Conservation (phyloP, 1,140 invertebrate species). For the Drosophila cardini region DNA sequence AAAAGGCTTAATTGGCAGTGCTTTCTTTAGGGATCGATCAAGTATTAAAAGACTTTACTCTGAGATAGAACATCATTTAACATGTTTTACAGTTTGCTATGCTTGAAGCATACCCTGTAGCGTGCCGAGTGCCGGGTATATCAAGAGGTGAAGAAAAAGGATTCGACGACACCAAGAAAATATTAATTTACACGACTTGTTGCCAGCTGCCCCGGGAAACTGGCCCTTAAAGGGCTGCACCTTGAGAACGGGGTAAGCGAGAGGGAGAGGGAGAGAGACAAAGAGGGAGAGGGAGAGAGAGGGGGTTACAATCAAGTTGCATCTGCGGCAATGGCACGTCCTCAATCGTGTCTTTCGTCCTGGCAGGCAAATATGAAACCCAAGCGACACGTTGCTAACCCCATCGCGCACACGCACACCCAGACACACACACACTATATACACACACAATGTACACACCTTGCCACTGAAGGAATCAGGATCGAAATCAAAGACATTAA, state of each 20-base stretch:
- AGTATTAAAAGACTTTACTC: no score
- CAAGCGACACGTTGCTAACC: slow-evolving; percentile 45
- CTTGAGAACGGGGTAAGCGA: not conserved
- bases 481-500: slow-evolving; percentile 69
- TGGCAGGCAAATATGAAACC: slow-evolving; percentile 60
- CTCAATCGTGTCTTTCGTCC: slow-evolving; percentile 40
- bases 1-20: no score
- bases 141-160: slow-evolving; percentile 11
- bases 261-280: not conserved
- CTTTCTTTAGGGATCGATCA: no score
- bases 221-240: slow-evolving; percentile 53
- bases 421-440: slow-evolving; percentile 9
- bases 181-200: slow-evolving; percentile 74
- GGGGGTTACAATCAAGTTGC: slow-evolving; percentile 54
- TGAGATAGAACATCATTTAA: no score
- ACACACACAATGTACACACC: slow-evolving; percentile 28
- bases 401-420: slow-evolving; percentile 49
- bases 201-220: slow-evolving; percentile 57
- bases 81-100: no score
- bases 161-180: slow-evolving; percentile 59
- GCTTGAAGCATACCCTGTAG: no score
- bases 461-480: slow-evolving; percentile 55
- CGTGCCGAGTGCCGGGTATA: not conserved
- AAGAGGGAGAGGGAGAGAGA: slow-evolving; percentile 9
- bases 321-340: slow-evolving; percentile 68